Conservation (phyloP, 2,888 invertebrate genomes). For the Eueremaeus valkanovi region DNA sequence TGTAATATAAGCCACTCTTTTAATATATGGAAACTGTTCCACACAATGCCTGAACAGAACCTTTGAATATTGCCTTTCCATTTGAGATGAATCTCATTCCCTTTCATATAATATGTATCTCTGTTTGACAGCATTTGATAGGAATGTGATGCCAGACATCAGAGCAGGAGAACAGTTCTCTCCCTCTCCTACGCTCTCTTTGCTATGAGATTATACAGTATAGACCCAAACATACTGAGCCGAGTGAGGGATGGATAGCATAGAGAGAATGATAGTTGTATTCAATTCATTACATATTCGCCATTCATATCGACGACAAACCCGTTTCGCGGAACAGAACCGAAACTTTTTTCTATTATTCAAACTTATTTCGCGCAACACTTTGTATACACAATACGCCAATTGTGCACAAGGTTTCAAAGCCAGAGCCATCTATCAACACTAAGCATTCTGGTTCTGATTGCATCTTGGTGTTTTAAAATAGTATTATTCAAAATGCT, state of each 20-base stretch:
- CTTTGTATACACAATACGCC: too few species aligned
- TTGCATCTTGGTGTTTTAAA: too few species aligned
- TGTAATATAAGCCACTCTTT: constrained; percentile 1
- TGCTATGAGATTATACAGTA: not conserved
- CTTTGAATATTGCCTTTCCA: not conserved
- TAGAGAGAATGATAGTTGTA: not conserved
- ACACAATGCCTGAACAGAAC: not conserved
- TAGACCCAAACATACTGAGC: not conserved
- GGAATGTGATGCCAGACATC: constrained; percentile 18
- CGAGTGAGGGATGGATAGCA: too few species aligned
- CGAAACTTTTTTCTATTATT: too few species aligned
- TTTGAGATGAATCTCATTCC: not conserved
- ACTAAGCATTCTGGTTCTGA: too few species aligned
- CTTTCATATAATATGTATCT: constrained; percentile 3
- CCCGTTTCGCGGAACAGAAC: not conserved
- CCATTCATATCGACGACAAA: not conserved
- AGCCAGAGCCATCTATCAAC: too few species aligned
- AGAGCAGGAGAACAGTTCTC: not conserved
- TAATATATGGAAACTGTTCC: not conserved
- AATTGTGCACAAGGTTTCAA: too few species aligned
- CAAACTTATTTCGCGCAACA: too few species aligned
- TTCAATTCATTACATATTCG: not conserved
- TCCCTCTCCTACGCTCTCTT: not conserved
- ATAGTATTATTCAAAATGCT: too few species aligned
- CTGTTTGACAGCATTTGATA: constrained; percentile 26